Evolutionary conservation across 1,140 invertebrate genomes (phyloP), one percentile per base, ranked within the genome.

Genomic region (Nasonia longicornis): DNA sequence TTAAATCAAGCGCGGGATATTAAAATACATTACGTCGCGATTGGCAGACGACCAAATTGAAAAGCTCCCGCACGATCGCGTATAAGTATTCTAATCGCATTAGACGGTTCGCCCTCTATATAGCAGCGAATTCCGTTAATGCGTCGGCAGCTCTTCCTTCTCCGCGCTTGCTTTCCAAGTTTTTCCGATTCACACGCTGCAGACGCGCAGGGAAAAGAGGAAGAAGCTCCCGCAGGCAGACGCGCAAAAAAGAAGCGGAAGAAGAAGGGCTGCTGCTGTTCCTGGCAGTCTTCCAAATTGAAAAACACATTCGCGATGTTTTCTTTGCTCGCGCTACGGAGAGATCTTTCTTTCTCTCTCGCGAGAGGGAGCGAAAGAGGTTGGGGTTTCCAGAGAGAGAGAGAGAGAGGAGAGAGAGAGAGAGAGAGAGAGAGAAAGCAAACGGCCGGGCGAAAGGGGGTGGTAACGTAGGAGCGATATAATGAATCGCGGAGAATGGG

Each of bases 11-110:
- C 64, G 63, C 31, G 72, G 74, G 85, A 87, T 90, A 90, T 89
- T 90, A 90, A 88, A 84, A 35, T 63, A 29, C 67, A 16, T 85
- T 88, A 86, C 2, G 38, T 31, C 78, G 81, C 83, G 72, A 85
- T 86, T 90, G 89, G 88, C 89, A 88, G 74, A 80, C 76, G 74
- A 88, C 88, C 88, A 90, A 91, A 91, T 91, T 89, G 88, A 85
- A 89, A 88, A 89, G 86, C 69, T 64, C 26, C 26, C 26, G 48
- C 58, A 3, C 20, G 26, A 45, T 20, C 45, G 12, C 45, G 1
- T 75, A 26, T 64, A 11, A 14, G 48, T 66, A 48, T 80, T 80
- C 71, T 80, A 74, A 80, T 73, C 71, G 73, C n/a, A 58, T 48
- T 35, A 35, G 69, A 38, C 4, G 31, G 29, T 42, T 75, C 26